Evolutionary conservation across 2,888 invertebrate species (phyloP), one percentile per base, ranked within the genome.

Genomic region (Slavum lentiscoides): DNA sequence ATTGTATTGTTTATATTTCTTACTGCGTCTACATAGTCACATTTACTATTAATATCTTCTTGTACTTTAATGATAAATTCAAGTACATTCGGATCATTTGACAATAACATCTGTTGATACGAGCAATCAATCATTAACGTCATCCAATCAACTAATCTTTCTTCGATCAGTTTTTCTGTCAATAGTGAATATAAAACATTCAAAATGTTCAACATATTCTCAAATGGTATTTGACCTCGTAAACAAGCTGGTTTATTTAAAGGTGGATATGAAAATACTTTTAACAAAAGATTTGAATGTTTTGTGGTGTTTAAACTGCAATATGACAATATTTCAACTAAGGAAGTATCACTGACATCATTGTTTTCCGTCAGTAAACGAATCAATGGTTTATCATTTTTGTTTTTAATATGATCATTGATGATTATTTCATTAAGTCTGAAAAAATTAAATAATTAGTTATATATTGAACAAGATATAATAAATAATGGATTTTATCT

Each of bases 121-220:
- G 80, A 80, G 19, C 80, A 80, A 64, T 80, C 80, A 62, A 80
- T 80, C 55, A 80, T 43, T n/a, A 80, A 15, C 58, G 72, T 80
- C 70, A 72, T 80, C 80, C 80, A 80, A 80, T 80, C 80, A 55
- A 80, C 39, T 19, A 80, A 72, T 64, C 72, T 64, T 70, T 80
- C 80, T 72, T 72, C 72, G 23, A 80, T 55, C 13, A 72, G 39
- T 23, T 72, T 72, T 23, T 80, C 62, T 6, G 72, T 80, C 39
- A 80, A 70, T 58, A 72, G n/a, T 58, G 72, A 66, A 80, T 80
- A 64, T 58, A 72, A 58, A 23, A 53, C 58, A 49, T 64, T 80
- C 13, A 80, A 66, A 80, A 80, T 39, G 4, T 39, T 66, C 0
- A 80, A 23, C 55, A 80, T 72, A 72, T 72, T 66, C n/a, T 80